phyloP scores from a whole-genome alignment of 2,888 invertebrate genomes.

The Caprella mutica region DNA sequence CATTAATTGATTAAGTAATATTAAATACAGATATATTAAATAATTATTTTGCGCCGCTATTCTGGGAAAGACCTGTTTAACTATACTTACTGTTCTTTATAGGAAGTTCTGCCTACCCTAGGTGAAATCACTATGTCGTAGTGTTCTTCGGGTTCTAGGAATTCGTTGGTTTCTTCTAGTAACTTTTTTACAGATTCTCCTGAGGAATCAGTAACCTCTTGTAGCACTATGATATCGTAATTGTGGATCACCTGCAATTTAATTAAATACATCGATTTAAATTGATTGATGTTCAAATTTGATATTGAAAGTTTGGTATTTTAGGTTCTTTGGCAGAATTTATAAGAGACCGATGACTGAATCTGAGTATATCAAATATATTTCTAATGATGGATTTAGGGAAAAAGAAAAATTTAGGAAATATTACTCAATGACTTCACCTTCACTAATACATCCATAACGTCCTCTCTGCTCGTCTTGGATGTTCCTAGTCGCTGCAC shows the following conservation, averaged over 20 bases:
- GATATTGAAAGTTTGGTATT: too few relatives aligned
- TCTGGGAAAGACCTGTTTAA: too few relatives aligned
- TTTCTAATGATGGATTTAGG: too few relatives aligned
- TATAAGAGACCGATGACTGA: too few relatives aligned
- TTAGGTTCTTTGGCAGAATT: too few relatives aligned
- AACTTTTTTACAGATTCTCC: not conserved
- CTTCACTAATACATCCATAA: not conserved
- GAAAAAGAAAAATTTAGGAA: too few relatives aligned
- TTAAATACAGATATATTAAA: not conserved
- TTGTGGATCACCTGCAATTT: not conserved
- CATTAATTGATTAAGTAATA: conserved; percentile 5
- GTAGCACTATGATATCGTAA: conserved; percentile 10
- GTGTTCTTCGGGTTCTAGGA: not conserved
- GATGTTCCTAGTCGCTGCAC: not conserved
- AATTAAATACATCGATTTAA: too few relatives aligned
- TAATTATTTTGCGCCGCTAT: too few relatives aligned
- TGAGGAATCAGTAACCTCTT: conserved; percentile 5
- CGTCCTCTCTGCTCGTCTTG: not conserved
- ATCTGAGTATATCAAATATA: too few relatives aligned
- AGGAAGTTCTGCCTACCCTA: conserved; percentile 1
- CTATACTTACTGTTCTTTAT: conserved; percentile 11
- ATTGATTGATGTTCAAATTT: too few relatives aligned
- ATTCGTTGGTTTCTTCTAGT: not conserved
- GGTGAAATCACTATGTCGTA: not conserved
- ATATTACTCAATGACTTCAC: too few relatives aligned